Percentiles rank a stretch among this genome's conserved stretches.
Conservation (phyloP, 1,140 invertebrate genomes). For the Anastrepha ludens region DNA sequence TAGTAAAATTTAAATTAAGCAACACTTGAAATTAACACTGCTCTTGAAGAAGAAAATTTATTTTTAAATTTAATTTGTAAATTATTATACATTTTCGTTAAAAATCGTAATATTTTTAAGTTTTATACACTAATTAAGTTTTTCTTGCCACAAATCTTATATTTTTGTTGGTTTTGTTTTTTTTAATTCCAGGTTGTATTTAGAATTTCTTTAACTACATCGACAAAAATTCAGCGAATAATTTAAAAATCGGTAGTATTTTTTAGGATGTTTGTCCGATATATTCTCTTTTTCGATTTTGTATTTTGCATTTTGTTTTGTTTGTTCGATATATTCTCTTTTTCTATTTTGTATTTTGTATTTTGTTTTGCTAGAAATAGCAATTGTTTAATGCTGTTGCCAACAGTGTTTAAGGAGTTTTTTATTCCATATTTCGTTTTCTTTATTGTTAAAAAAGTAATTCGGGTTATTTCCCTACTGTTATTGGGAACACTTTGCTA, state of each 20-base stretch:
- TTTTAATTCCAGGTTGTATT: constrained; percentile 1
- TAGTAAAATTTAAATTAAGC: background rate
- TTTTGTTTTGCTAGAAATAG: background rate
- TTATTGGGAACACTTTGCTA: background rate
- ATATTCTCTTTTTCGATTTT: background rate
- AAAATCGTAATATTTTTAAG: background rate
- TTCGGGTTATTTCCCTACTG: background rate
- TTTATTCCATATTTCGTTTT: background rate
- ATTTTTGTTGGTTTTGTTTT: background rate
- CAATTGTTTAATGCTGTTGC: background rate
- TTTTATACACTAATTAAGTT: background rate
- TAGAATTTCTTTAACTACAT: constrained; percentile 44
- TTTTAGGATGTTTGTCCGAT: background rate
- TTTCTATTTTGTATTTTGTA: background rate
- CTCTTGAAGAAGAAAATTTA: no score
- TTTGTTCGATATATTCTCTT: background rate
- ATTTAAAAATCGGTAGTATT: constrained; percentile 50
- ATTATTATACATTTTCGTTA: background rate
- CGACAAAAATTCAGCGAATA: constrained; percentile 29
- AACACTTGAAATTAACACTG: background rate
- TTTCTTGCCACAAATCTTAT: background rate
- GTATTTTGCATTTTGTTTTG: background rate
- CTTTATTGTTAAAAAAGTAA: background rate
- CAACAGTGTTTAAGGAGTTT: background rate
- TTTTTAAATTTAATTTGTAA: no score